A percentile compares a stretch with the other conserved stretches of the same genome.
Evolutionary conservation across 2,797 vertebrate genomes (phyloP).

Genomic region (Crypturellus tataupa): DNA sequence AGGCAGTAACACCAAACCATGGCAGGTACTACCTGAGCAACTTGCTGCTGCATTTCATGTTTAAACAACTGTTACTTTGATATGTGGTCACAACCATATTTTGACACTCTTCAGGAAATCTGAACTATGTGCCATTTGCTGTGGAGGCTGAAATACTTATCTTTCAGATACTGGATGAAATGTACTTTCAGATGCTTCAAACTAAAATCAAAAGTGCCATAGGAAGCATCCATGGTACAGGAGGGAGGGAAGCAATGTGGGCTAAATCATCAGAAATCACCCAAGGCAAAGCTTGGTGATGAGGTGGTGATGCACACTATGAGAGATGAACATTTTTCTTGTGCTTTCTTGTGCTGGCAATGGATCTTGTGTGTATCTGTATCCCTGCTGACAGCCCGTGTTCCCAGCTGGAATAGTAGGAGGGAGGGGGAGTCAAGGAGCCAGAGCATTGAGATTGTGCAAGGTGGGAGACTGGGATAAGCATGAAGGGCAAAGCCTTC

Average conservation of each 20-base stretch:
- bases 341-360: neutral
- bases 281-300: neutral
- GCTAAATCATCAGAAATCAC: neutral
- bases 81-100: neutral
- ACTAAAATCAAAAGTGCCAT: neutral
- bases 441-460: neutral
- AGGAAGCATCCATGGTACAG: neutral
- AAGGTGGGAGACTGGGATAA: neutral
- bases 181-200: neutral
- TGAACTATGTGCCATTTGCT: neutral
- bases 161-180: neutral
- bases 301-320: neutral
- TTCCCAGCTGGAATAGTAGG: neutral
- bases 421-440: neutral
- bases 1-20: neutral
- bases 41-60: neutral
- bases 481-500: neutral
- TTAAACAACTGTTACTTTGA: neutral
- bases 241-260: neutral
- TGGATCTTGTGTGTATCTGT: neutral
- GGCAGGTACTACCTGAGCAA: neutral
- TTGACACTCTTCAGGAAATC: slow-evolving; percentile 3
- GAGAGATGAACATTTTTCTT: neutral
- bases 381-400: rapidly evolving
- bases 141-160: neutral